Percentiles rank a stretch among this genome's conserved stretches.
Evolutionary conservation across 1,140 invertebrate genomes (phyloP).

Genomic region (Drosophila willistoni): DNA sequence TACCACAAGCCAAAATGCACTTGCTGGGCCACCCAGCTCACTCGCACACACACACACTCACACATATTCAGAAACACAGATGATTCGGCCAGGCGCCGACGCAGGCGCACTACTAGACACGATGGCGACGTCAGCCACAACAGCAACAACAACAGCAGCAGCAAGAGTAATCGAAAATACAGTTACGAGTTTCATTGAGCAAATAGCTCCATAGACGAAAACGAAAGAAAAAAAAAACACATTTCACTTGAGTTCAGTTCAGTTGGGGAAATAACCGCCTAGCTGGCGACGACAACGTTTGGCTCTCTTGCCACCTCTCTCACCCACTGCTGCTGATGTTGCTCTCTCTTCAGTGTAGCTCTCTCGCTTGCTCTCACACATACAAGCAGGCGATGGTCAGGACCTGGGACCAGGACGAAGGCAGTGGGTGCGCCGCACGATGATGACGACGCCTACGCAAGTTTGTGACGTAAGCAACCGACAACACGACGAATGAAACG

Average conservation of each 20-base stretch:
- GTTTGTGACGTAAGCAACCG: constrained; percentile 80
- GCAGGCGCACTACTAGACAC: constrained; percentile 47
- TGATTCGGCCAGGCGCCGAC: constrained; percentile 58
- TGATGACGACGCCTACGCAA: constrained; percentile 82
- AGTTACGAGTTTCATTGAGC: constrained; percentile 74
- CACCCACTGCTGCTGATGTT: not conserved
- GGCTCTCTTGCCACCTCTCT: not conserved
- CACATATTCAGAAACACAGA: constrained; percentile 42
- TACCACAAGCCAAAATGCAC: constrained; percentile 78
- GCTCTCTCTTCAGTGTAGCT: not conserved
- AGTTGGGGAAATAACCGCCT: constrained; percentile 71
- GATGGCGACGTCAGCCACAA: constrained; percentile 28
- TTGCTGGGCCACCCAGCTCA: constrained; percentile 53
- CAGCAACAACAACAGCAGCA: constrained; percentile 43
- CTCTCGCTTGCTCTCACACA: constrained; percentile 2
- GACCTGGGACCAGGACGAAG: constrained; percentile 27
- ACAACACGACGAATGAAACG: constrained; percentile 28
- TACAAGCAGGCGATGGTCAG: constrained; percentile 1
- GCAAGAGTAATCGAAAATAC: constrained; percentile 50
- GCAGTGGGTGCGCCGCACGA: constrained; percentile 78
- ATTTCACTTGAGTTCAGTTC: constrained; percentile 43
- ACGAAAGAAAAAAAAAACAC: not conserved
- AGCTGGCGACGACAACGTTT: constrained; percentile 62
- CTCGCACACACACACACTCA: not conserved
- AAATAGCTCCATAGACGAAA: constrained; percentile 39